These are phyloP conservation scores for Drosophila biarmipes DNA, from an alignment of 1,140 invertebrate species.

Conservation along the genomic window DNA sequence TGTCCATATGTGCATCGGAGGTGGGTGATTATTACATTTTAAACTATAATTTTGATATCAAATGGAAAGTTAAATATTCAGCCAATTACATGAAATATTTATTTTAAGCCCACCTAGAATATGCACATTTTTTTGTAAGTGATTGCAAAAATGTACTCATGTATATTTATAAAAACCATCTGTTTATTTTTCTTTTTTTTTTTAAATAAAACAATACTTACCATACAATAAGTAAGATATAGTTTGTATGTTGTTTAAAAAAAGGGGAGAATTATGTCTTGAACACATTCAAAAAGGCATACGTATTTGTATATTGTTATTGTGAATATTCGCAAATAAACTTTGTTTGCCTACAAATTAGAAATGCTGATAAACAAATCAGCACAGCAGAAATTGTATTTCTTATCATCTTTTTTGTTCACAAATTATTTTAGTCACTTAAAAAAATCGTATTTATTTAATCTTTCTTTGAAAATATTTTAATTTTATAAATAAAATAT, in stretches of 20 bases:
- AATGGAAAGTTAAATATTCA: too few relatives aligned
- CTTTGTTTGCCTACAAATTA: constrained; percentile 7
- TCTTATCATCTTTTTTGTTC: constrained; percentile 24
- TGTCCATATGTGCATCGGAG: too few relatives aligned
- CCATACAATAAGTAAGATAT: too few relatives aligned
- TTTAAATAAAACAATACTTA: not conserved
- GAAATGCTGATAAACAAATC: constrained; percentile 32
- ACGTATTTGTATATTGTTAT: not conserved
- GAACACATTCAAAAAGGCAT: not conserved
- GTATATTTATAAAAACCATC: not conserved
- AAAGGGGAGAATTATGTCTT: not conserved
- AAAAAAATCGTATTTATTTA: not conserved
- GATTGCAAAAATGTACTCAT: not conserved
- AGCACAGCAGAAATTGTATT: not conserved
- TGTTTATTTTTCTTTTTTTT: not conserved
- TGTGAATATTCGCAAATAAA: not conserved
- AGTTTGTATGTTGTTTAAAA: too few relatives aligned
- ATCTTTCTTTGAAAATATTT: too few relatives aligned
- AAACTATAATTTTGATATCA: too few relatives aligned
- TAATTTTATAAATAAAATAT: too few relatives aligned
- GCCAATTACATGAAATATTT: too few relatives aligned
- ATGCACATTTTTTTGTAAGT: not conserved
- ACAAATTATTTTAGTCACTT: not conserved
- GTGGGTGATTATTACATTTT: too few relatives aligned
- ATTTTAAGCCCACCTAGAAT: not conserved